A percentile compares a stretch with the other conserved stretches of the same genome.
These are phyloP conservation scores for Cynaeus angustus DNA, from an alignment of 2,888 invertebrate species.

Conservation along the genomic window DNA sequence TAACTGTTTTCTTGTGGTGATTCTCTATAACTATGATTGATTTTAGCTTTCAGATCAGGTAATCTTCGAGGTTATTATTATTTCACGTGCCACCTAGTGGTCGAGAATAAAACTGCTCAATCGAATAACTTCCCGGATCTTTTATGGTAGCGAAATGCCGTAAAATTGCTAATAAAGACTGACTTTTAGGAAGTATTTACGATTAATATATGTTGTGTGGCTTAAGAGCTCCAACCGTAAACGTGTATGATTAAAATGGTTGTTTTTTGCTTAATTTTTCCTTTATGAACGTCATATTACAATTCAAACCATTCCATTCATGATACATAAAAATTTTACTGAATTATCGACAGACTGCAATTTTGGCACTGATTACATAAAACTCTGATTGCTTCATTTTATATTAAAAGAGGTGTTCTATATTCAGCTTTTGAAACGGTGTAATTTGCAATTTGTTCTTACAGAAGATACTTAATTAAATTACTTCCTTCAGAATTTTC, in stretches of 20 bases:
- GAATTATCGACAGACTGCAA: conserved; percentile 14
- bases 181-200: conserved; percentile 49
- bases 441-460: conserved; percentile 28
- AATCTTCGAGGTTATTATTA: conserved; percentile 33
- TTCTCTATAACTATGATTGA: conserved; percentile 43
- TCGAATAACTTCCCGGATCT: conserved; percentile 40
- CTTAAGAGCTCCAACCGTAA: conserved; percentile 40
- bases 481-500: conserved; percentile 14
- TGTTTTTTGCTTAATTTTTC: conserved; percentile 30
- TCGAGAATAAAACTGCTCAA: conserved; percentile 40
- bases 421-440: conserved; percentile 2
- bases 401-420: conserved; percentile 6
- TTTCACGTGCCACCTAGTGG: conserved; percentile 42
- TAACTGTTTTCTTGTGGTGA: background rate
- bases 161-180: conserved; percentile 49
- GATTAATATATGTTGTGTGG: conserved; percentile 48
- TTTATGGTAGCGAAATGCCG: conserved; percentile 27
- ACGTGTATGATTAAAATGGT: conserved; percentile 47
- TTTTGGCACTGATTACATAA: conserved; percentile 9
- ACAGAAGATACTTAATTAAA: conserved; percentile 29
- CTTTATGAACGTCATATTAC: conserved; percentile 25
- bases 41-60: conserved; percentile 25
- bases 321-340: conserved; percentile 29
- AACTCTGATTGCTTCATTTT: background rate
- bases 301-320: conserved; percentile 22